Conservation (phyloP, 2,797 vertebrate genomes). For the Brachyalestes nurse region DNA sequence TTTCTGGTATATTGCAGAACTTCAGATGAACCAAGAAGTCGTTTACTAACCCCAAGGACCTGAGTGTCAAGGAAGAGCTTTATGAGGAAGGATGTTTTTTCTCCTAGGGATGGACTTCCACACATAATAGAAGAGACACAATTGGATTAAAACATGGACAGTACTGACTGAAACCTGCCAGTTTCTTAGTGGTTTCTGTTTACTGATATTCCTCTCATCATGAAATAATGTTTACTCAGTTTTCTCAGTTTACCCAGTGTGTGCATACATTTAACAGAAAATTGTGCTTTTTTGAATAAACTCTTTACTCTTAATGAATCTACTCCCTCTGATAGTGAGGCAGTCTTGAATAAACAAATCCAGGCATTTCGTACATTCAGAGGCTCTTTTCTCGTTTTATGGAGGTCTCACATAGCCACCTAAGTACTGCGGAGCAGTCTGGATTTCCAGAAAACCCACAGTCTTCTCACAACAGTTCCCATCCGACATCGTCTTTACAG, state of each 20-base stretch:
- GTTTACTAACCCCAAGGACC: slow-evolving; percentile 15
- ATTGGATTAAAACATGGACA: neutral
- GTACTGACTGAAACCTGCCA: slow-evolving; percentile 1
- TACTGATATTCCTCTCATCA: slow-evolving; percentile 7
- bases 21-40: slow-evolving; percentile 25
- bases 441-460: slow-evolving; percentile 73
- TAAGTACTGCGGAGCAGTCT: slow-evolving; percentile 77
- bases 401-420: slow-evolving; percentile 76
- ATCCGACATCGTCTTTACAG: slow-evolving; percentile 43
- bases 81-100: neutral
- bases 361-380: slow-evolving; percentile 64
- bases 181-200: neutral
- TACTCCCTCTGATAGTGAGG: slow-evolving; percentile 49
- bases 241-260: neutral
- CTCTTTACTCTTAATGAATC: slow-evolving; percentile 59
- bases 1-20: slow-evolving; percentile 53
- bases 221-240: slow-evolving; percentile 26
- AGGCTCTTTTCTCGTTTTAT: slow-evolving; percentile 75
- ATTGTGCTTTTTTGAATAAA: slow-evolving; percentile 2
- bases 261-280: slow-evolving; percentile 14
- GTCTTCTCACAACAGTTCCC: slow-evolving; percentile 62
- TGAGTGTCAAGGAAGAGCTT: slow-evolving; percentile 12
- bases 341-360: slow-evolving; percentile 68
- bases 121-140: slow-evolving; percentile 23
- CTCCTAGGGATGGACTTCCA: neutral